A percentile compares a stretch with the other conserved stretches of the same genome.
These are phyloP conservation scores for Aeoliscus strigatus DNA, from an alignment of 2,797 vertebrate genomes.

Conservation along the genomic window DNA sequence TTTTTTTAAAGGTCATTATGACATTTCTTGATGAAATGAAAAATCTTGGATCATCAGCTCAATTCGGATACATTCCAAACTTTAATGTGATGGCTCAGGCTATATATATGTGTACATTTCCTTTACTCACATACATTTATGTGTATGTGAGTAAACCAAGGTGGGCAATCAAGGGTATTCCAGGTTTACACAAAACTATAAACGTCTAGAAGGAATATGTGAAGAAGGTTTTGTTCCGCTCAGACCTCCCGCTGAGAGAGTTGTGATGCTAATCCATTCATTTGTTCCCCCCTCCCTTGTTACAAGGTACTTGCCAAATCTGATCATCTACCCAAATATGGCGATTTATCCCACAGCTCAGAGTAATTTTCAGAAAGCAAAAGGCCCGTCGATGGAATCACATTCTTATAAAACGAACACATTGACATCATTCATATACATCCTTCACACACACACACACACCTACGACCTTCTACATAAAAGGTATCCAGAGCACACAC, in stretches of 20 bases:
- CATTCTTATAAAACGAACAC: conserved; percentile 1
- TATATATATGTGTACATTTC: too few relatives aligned
- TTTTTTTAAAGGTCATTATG: too few relatives aligned
- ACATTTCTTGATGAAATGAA: too few relatives aligned
- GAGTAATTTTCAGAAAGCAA: conserved; percentile 9
- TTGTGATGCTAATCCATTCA: conserved; percentile 46
- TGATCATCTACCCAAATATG: conserved; percentile 34
- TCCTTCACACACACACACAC: neutral
- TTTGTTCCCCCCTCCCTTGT: conserved; percentile 40
- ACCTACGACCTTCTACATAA: conserved; percentile 4
- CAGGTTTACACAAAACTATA: conserved; percentile 37
- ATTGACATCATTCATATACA: conserved; percentile 1
- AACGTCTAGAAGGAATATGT: conserved; percentile 35
- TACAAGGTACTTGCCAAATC: conserved; percentile 33
- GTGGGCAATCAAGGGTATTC: too few relatives aligned
- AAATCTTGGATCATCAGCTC: too few relatives aligned
- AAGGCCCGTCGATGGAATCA: neutral
- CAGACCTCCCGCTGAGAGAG: conserved; percentile 52
- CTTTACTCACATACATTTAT: too few relatives aligned
- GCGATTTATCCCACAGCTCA: conserved; percentile 13
- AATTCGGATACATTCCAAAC: too few relatives aligned
- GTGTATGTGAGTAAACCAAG: too few relatives aligned
- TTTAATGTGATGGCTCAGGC: too few relatives aligned
- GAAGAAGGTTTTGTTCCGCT: conserved; percentile 41
- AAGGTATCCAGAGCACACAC: conserved; percentile 8